Evolutionary conservation across 1,140 invertebrate genomes (phyloP).

Genomic region (Drosophila takahashii): DNA sequence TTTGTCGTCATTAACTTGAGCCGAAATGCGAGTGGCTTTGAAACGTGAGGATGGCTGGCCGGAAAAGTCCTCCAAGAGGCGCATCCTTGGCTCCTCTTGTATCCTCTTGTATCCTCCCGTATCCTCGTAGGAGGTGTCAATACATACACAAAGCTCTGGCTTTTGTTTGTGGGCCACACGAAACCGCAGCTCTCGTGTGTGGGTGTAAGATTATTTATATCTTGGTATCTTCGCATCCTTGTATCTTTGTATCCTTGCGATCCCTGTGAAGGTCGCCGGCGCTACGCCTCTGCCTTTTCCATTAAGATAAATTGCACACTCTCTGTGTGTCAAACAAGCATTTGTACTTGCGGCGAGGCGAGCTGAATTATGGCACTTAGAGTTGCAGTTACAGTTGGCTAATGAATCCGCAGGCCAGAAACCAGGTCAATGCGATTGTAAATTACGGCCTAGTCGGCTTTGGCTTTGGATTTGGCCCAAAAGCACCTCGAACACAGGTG

Average conservation of each 20-base stretch:
- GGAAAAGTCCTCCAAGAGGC: conserved; percentile 19
- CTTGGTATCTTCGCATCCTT: conserved; percentile 17
- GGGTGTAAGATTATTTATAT: conserved; percentile 9
- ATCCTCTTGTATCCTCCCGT: neutral
- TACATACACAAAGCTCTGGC: conserved; percentile 15
- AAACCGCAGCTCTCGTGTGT: conserved; percentile 42
- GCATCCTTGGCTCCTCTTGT: conserved; percentile 5
- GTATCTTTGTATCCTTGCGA: conserved; percentile 55
- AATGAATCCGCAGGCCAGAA: conserved; percentile 61
- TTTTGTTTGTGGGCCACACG: conserved; percentile 49
- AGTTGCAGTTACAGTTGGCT: conserved; percentile 46
- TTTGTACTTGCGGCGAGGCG: conserved; percentile 70
- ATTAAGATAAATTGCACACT: conserved; percentile 73
- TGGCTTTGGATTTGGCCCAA: conserved; percentile 7
- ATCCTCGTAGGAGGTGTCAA: conserved; percentile 21
- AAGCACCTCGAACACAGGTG: conserved; percentile 22
- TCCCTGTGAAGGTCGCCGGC: conserved; percentile 30
- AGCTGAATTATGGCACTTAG: conserved; percentile 68
- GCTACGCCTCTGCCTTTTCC: conserved; percentile 18
- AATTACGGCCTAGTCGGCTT: conserved; percentile 58
- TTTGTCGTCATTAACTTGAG: conserved; percentile 77
- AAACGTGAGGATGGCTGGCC: conserved; percentile 34
- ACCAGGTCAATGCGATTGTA: conserved; percentile 69
- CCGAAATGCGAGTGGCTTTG: conserved; percentile 41
- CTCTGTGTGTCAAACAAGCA: conserved; percentile 57